Evolutionary conservation across 2,888 invertebrate genomes (phyloP).

Genomic region (Strigamia transsilvanica): DNA sequence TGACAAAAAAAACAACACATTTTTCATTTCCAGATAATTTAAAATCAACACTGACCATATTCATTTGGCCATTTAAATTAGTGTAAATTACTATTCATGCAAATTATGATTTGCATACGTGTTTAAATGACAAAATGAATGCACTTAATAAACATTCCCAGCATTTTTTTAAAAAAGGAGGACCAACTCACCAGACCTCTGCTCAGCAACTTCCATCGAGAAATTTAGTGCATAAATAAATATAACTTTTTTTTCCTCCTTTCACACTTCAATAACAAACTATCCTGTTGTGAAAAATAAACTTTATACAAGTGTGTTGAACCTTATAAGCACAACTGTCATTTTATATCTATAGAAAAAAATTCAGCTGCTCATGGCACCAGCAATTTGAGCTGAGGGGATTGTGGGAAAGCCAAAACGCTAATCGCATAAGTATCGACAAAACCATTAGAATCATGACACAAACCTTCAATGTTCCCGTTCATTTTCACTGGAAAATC

Average conservation of each 20-base stretch:
- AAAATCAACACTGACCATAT: too few relatives aligned
- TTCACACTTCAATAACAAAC: not conserved
- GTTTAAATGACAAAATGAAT: too few relatives aligned
- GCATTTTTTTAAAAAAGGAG: too few relatives aligned
- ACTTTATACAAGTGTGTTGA: slow-evolving; percentile 13
- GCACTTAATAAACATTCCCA: not conserved
- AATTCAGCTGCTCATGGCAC: slow-evolving; percentile 1
- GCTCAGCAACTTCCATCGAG: not conserved
- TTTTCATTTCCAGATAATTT: too few relatives aligned
- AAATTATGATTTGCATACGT: too few relatives aligned
- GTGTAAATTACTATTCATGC: too few relatives aligned
- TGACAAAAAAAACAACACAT: too few relatives aligned
- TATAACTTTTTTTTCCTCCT: not conserved
- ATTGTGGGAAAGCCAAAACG: not conserved
- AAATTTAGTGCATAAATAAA: not conserved
- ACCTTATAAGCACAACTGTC: slow-evolving; percentile 3
- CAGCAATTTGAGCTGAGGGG: not conserved
- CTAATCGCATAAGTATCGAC: not conserved
- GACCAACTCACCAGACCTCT: not conserved
- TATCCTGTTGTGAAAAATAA: not conserved
- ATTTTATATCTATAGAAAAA: slow-evolving; percentile 17
- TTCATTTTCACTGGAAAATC: slow-evolving; percentile 22
- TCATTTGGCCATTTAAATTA: too few relatives aligned
- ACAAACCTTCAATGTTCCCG: not conserved
- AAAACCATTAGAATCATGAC: not conserved